Conservation (phyloP, 1,140 invertebrate species). For the Camponotus vicinus region DNA sequence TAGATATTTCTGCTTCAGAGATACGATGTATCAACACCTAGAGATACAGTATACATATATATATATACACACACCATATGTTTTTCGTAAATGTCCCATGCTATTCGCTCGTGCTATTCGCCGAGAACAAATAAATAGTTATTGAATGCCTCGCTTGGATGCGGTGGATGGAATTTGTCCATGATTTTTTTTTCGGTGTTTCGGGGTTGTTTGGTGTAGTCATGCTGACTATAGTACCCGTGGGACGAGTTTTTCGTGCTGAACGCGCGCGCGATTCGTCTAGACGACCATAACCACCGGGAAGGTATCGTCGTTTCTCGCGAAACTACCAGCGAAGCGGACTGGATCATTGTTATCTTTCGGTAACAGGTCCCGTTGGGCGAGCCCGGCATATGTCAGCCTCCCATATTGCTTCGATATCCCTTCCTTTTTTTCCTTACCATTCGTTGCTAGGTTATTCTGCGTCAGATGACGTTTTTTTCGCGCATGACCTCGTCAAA, state of each 20-base stretch:
- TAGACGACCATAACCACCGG: slow-evolving; percentile 55
- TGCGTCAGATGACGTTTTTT: not conserved
- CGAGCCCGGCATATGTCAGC: slow-evolving; percentile 3
- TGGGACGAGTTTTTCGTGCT: slow-evolving; percentile 15
- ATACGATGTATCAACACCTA: not conserved
- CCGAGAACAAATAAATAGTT: slow-evolving; percentile 54
- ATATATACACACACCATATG: not conserved
- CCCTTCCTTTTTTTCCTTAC: slow-evolving; percentile 17
- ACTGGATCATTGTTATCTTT: slow-evolving; percentile 69
- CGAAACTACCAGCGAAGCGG: slow-evolving; percentile 47
- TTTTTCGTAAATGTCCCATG: slow-evolving; percentile 7
- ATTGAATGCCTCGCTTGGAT: not conserved
- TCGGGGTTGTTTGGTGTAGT: not conserved
- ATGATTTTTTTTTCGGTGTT: slow-evolving; percentile 65
- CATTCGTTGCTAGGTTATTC: not conserved
- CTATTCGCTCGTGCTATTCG: not conserved
- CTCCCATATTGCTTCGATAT: slow-evolving; percentile 25
- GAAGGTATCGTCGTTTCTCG: slow-evolving; percentile 45
- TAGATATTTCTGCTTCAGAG: not conserved
- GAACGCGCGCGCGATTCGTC: slow-evolving; percentile 46
- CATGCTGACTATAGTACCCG: slow-evolving; percentile 16
- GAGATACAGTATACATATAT: not conserved
- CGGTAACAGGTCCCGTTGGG: slow-evolving; percentile 63
- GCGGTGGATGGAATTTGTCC: slow-evolving; percentile 13
- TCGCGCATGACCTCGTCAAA: not conserved